A percentile compares a stretch with the other conserved stretches of the same genome.
Conservation (phyloP, 1,140 invertebrate genomes). For the Drepana arcuata region DNA sequence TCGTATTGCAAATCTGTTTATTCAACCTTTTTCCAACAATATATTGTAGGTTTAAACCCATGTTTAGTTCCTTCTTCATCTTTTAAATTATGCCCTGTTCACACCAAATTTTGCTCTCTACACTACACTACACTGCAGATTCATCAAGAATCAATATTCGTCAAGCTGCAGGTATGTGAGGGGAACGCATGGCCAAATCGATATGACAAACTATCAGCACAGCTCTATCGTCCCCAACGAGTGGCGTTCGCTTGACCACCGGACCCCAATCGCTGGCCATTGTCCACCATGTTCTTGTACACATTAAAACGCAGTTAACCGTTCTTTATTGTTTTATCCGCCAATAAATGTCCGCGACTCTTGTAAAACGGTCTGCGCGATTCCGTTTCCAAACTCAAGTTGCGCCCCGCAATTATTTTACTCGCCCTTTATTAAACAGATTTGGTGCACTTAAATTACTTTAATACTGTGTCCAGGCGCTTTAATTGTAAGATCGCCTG, state of each 20-base stretch:
- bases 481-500: constrained; percentile 21
- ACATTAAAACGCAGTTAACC: constrained; percentile 67
- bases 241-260: constrained; percentile 10
- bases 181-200: no score
- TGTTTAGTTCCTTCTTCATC: no score
- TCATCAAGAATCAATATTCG: no score
- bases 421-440: constrained; percentile 44
- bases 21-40: no score
- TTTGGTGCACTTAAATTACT: constrained; percentile 33
- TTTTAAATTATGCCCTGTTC: no score
- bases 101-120: no score
- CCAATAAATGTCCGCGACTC: constrained; percentile 58
- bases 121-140: no score
- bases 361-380: constrained; percentile 46
- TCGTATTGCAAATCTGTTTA: no score
- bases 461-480: constrained; percentile 13
- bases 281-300: constrained; percentile 60
- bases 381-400: constrained; percentile 33
- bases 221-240: no score
- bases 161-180: no score
- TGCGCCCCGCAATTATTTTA: constrained; percentile 42
- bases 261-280: constrained; percentile 48
- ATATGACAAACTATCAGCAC: neutral
- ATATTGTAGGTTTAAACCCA: no score
- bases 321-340: constrained; percentile 69